These are phyloP conservation scores for Epistrophe grossulariae DNA, from an alignment of 2,888 invertebrate genomes.

Conservation along the genomic window DNA sequence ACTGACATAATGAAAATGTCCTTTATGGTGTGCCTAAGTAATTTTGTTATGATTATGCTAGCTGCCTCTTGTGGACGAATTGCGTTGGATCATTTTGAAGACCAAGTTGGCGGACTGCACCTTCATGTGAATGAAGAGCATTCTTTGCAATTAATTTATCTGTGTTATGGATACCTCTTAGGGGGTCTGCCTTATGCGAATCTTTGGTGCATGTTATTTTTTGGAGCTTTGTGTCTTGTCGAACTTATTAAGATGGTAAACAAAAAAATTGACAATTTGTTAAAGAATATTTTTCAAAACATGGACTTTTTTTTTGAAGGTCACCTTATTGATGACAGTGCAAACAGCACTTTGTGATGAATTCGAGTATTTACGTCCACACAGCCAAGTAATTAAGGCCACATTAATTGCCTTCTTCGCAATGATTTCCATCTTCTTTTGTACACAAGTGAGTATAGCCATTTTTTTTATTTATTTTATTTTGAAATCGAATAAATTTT, in stretches of 20 bases:
- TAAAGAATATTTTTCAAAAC: not conserved
- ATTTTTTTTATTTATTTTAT: not conserved
- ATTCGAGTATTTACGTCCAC: conserved; percentile 79
- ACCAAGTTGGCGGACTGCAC: conserved; percentile 80
- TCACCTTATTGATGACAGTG: conserved; percentile 81
- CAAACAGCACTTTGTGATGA: conserved; percentile 82
- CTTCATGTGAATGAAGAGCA: conserved; percentile 80
- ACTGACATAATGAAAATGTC: conserved; percentile 86
- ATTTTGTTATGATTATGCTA: conserved; percentile 79
- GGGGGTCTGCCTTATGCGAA: conserved; percentile 79
- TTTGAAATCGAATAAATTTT: not conserved
- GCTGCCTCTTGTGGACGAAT: conserved; percentile 79
- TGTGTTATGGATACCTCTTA: conserved; percentile 80
- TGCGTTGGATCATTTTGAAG: conserved; percentile 82
- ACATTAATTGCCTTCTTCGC: conserved; percentile 76
- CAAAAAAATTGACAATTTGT: not conserved
- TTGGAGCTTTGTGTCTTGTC: conserved; percentile 90
- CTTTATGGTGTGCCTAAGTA: conserved; percentile 80
- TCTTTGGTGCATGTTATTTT: conserved; percentile 91
- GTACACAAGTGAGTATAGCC: conserved; percentile 79
- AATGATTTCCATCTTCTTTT: conserved; percentile 80
- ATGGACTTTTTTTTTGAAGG: conserved; percentile 72
- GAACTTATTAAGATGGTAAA: conserved; percentile 91
- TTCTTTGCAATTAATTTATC: conserved; percentile 80
- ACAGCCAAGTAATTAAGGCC: conserved; percentile 78